A percentile compares a stretch with the other conserved stretches of the same genome.
Conservation (phyloP, 2,797 vertebrate species). For the Adelosebastes latens region DNA sequence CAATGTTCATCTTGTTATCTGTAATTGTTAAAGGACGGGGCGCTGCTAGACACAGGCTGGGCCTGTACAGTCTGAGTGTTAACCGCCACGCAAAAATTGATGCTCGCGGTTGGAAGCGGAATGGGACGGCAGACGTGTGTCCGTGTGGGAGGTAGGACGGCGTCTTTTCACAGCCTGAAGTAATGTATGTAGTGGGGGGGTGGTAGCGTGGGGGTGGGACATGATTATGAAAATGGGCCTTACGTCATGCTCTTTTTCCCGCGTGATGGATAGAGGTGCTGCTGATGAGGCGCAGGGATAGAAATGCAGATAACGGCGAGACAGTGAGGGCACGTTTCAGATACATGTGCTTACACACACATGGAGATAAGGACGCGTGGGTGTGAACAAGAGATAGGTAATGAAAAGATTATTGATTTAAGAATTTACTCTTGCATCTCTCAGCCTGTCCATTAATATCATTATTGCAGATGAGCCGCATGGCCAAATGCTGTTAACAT, state of each 20-base stretch:
- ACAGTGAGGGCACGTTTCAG: conserved; percentile 15
- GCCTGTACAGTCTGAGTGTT: conserved; percentile 61
- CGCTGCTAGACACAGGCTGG: conserved; percentile 36
- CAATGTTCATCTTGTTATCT: conserved; percentile 81
- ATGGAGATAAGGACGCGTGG: conserved; percentile 4
- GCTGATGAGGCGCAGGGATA: conserved; percentile 31
- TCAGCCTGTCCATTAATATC: conserved; percentile 58
- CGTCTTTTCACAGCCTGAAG: conserved; percentile 1
- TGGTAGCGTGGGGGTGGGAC: background rate
- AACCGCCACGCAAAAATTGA: conserved; percentile 66
- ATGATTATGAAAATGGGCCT: conserved; percentile 64
- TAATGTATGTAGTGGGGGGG: background rate
- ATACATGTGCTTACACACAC: conserved; percentile 21
- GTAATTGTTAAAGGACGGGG: conserved; percentile 75
- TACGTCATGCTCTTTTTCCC: conserved; percentile 40
- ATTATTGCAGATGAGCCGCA: conserved; percentile 55
- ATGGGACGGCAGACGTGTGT: background rate
- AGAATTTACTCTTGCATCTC: conserved; percentile 63
- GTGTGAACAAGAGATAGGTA: conserved; percentile 47
- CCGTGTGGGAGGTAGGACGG: background rate
- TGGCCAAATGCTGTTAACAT: conserved; percentile 58
- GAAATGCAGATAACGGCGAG: conserved; percentile 47
- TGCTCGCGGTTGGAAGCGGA: conserved; percentile 47
- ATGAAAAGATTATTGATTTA: conserved; percentile 78
- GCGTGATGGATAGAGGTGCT: conserved; percentile 30